phyloP scores from a whole-genome alignment of 1,140 invertebrate species.

The Lepidurus apus region DNA sequence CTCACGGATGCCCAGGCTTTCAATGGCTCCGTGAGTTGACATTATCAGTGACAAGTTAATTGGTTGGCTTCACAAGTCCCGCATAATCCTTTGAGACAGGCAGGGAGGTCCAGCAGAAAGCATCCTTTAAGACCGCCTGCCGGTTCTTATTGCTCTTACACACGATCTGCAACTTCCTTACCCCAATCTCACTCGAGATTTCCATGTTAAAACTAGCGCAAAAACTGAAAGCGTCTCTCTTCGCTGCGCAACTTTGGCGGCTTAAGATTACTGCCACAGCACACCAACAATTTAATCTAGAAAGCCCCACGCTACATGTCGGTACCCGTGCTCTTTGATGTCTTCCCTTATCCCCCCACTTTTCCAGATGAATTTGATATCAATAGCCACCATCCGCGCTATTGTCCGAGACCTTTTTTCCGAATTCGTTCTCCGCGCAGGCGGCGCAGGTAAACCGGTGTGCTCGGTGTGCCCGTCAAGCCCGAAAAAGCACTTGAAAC shows the following conservation, averaged over 20 bases:
- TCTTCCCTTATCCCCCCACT: constrained; percentile 8
- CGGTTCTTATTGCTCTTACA: constrained; percentile 10
- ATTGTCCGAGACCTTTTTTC: constrained; percentile 14
- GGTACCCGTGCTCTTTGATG: background rate
- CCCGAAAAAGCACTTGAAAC: background rate
- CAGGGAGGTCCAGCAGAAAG: constrained; percentile 1
- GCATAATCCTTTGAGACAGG: constrained; percentile 21
- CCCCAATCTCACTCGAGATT: background rate
- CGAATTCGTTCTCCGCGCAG: background rate
- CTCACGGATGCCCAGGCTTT: background rate
- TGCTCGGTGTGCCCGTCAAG: background rate
- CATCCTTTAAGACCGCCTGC: background rate
- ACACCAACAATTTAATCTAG: constrained; percentile 13
- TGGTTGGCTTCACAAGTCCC: constrained; percentile 6
- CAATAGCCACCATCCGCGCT: constrained; percentile 20
- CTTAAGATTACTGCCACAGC: constrained; percentile 2
- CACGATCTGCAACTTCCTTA: background rate
- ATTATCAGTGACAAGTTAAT: constrained; percentile 22
- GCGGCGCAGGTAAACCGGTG: background rate
- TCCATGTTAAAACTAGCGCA: background rate
- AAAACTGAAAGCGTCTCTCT: background rate
- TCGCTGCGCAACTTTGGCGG: background rate
- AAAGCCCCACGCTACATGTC: constrained; percentile 14
- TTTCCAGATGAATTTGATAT: constrained; percentile 22
- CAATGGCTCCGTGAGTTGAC: constrained; percentile 3